Evolutionary conservation across 2,797 vertebrate species (phyloP).

Genomic region (Hapalemur alaotrensis): DNA sequence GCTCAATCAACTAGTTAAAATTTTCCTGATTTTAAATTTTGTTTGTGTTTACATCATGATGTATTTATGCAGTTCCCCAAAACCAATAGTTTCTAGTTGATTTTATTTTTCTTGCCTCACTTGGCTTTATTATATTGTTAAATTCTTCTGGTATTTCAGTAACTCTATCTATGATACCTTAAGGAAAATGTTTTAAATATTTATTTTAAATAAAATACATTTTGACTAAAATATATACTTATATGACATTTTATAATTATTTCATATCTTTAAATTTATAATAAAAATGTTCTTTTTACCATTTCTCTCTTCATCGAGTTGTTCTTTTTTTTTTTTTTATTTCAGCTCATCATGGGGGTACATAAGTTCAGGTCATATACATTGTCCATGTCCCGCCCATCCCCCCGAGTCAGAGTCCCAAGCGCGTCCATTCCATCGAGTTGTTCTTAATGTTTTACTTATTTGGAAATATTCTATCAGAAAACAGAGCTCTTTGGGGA

Average conservation of each 20-base stretch:
- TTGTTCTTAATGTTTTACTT: constrained; percentile 46
- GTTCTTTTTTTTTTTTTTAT: no score
- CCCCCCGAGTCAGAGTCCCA: no score
- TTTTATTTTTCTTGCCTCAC: constrained; percentile 11
- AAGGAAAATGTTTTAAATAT: constrained; percentile 3
- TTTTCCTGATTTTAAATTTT: background rate
- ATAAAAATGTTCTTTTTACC: background rate
- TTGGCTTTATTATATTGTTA: background rate
- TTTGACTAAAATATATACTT: background rate
- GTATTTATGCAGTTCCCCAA: background rate
- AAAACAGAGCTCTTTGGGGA: constrained; percentile 47
- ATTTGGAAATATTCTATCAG: constrained; percentile 65
- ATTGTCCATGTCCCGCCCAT: no score
- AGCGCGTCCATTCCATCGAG: no score
- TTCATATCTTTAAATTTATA: constrained; percentile 25
- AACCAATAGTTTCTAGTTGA: background rate
- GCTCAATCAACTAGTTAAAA: background rate
- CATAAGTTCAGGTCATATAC: no score
- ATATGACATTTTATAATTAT: background rate
- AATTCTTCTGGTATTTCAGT: background rate
- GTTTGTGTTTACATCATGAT: background rate
- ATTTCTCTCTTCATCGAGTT: constrained; percentile 18
- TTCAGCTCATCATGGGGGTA: no score
- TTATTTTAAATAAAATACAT: constrained; percentile 21
- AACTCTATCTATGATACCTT: background rate